A percentile compares a stretch with the other conserved stretches of the same genome.
phyloP scores from a whole-genome alignment of 1,140 invertebrate species.

The Orchestia grillus region DNA sequence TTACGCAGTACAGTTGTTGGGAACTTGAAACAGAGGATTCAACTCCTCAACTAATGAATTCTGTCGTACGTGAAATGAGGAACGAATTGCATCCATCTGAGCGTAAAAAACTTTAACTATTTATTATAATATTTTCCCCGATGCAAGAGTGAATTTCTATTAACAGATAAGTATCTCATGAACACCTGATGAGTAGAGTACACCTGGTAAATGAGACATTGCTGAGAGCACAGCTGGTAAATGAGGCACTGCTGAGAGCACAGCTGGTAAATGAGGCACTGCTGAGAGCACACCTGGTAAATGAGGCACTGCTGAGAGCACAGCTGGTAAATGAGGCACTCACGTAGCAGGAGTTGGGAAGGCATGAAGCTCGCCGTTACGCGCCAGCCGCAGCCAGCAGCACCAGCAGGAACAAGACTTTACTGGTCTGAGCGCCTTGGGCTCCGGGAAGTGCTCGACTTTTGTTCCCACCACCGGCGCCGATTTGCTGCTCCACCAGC shows the following conservation, averaged over 20 bases:
- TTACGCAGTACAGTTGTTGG: neutral
- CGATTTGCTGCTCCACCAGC: slow-evolving; percentile 18
- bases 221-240: too few relatives aligned
- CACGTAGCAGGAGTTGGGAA: neutral
- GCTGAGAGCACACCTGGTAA: neutral
- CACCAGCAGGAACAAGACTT: slow-evolving; percentile 5
- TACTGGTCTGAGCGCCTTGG: neutral
- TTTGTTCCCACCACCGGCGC: neutral
- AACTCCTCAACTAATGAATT: neutral
- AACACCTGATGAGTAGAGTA: too few relatives aligned
- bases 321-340: neutral
- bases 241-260: too few relatives aligned
- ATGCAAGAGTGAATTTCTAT: too few relatives aligned
- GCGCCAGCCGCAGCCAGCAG: neutral
- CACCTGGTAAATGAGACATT: too few relatives aligned
- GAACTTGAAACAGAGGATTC: too few relatives aligned
- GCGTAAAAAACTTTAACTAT: too few relatives aligned
- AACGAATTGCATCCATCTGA: neutral
- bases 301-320: neutral
- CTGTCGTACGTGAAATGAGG: neutral
- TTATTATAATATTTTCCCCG: too few relatives aligned
- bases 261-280: too few relatives aligned
- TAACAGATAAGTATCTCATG: too few relatives aligned
- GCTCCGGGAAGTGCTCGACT: neutral
- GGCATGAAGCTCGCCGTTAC: neutral